Percentiles rank a stretch among this genome's conserved stretches.
Conservation (phyloP, 2,113 vertebrate genomes). For the Felis catus region F.catus_Fca126_mat1.0 CM031424.1:20527501-20528000, state of each 20-base stretch:
- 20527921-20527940: background rate
- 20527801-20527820: constrained; percentile 4
- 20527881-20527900: background rate
- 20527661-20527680: background rate
- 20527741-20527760: background rate
- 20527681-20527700: background rate
- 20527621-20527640: background rate
- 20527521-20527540: background rate
- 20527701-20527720: background rate
- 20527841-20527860: background rate
- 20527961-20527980: background rate
- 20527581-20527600: background rate
- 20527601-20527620: background rate
- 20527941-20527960: background rate
- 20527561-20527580: background rate
- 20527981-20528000: background rate
- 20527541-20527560: background rate
- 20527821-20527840: background rate
- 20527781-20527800: no score
- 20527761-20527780: background rate
- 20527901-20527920: background rate
- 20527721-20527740: background rate
- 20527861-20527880: background rate
- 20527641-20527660: background rate
- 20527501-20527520: background rate